Conservation (phyloP, 1,140 invertebrate genomes). For the Rhynchophorus ferrugineus region DNA sequence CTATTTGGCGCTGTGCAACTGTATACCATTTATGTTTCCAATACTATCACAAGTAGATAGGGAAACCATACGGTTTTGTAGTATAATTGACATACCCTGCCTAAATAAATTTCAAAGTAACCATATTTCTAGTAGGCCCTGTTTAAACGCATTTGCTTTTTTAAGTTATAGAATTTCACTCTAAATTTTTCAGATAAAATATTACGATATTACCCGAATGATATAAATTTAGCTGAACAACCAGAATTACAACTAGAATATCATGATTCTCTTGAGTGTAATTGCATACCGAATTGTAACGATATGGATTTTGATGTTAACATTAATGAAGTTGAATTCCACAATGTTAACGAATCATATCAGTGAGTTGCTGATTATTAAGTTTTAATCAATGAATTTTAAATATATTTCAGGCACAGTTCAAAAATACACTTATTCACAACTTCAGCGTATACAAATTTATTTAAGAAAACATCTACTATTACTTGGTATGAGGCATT, state of each 20-base stretch:
- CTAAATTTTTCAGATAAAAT: slow-evolving; percentile 1
- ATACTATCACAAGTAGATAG: slow-evolving; percentile 10
- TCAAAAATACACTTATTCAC: slow-evolving; percentile 37
- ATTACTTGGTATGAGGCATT: slow-evolving; percentile 43
- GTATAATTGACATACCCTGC: slow-evolving; percentile 42
- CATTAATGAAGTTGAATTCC: background rate
- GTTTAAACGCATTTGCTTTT: background rate
- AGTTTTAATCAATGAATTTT: background rate
- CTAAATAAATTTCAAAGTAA: slow-evolving; percentile 41
- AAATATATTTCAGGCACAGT: slow-evolving; percentile 12
- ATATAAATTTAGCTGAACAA: background rate
- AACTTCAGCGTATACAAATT: slow-evolving; percentile 18
- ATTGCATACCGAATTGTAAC: slow-evolving; percentile 2
- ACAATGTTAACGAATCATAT: background rate
- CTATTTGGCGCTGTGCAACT: slow-evolving; percentile 45
- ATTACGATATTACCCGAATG: slow-evolving; percentile 2
- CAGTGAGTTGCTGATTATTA: background rate
- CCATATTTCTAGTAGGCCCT: too few relatives aligned
- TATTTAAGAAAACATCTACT: slow-evolving; percentile 36
- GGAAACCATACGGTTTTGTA: slow-evolving; percentile 31
- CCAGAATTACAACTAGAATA: background rate
- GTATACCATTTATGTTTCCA: slow-evolving; percentile 45
- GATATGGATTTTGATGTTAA: background rate
- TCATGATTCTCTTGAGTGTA: background rate
- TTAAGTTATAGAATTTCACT: background rate